Conservation (phyloP, 2,113 vertebrate species). For the rat (Rattus norvegicus) region GRCr8 NC_086032.1:29545001-29545500, state of each 20-base stretch:
- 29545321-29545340: neutral
- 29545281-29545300: neutral
- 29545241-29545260: neutral
- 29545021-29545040: neutral
- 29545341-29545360: neutral
- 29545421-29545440: neutral
- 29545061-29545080: neutral
- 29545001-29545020: neutral
- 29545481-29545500: neutral
- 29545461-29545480: neutral
- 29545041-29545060: neutral
- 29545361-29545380: neutral
- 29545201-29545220: neutral
- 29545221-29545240: neutral
- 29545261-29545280: neutral
- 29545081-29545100: neutral
- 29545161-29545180: neutral
- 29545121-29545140: neutral
- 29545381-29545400: neutral
- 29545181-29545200: neutral
- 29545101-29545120: neutral
- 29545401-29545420: neutral
- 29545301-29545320: neutral
- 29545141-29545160: neutral
- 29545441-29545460: neutral